Base-by-base conservation (phyloP, 2,888 invertebrate species). In the Dolomedes plantarius region DNA sequence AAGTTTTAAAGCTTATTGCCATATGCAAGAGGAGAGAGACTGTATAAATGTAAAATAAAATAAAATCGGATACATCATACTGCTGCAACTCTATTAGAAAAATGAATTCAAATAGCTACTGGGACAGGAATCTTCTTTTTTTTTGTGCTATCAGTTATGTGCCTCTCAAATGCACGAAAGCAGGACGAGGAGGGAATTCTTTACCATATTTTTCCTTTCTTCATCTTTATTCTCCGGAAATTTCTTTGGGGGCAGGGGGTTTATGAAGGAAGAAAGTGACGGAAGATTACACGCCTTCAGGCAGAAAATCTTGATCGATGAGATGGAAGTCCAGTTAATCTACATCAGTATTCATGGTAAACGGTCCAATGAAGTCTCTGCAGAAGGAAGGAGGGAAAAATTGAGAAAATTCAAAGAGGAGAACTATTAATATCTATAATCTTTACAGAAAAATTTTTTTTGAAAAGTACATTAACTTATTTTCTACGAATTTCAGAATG, bases 231-330 rank as follows among this genome's bases (percentile, higher is more conserved):
- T 56, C 56, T 56, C 56, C 56, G 56, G 56, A 56, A 56, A 56
- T 56, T 56, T 56, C 56, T 56, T 56, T 56, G 19, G 56, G 23
- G 56, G n/a, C n/a, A n/a, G n/a, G n/a, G n/a, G n/a, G n/a, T n/a
- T 56, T 56, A 19, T 56, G 56, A 23, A 23, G 56, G 56, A 23
- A 56, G 23, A 56, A 56, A 56, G 56, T 56, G 56, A 56, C 6
- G 7, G 56, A 56, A 56, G 56, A 56, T 56, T 56, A 56, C 56
- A 56, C 11, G 2, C 56, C 56, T 56, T 23, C 56, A 56, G 56
- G 56, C 56, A 23, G 56, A 56, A 56, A 56, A 56, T 56, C 56
- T 56, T 56, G 56, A 56, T 56, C 56, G 56, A 56, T 56, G 56
- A 23, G 6, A 56, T 23, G 23, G 23, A n/a, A 56, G 19, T 23